phyloP scores from a whole-genome alignment of 2,888 invertebrate species.

The Drosophila buzzatii region DNA sequence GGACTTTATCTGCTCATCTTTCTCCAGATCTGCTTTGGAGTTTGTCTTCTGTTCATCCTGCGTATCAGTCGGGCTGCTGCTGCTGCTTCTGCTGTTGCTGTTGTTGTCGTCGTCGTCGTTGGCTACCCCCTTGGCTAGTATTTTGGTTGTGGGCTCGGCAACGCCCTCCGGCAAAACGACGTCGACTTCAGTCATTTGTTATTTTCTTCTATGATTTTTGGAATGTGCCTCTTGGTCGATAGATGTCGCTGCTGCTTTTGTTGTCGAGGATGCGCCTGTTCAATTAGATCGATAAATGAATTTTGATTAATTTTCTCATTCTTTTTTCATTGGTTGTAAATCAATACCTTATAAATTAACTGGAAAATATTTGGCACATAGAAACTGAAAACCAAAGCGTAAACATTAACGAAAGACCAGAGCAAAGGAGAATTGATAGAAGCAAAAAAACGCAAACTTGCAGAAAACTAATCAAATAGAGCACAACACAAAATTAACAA shows the following conservation, averaged over 20 bases:
- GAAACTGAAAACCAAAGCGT: conserved; percentile 63
- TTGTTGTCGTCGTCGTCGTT: conserved; percentile 23
- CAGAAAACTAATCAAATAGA: conserved; percentile 50
- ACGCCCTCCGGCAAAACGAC: conserved; percentile 82
- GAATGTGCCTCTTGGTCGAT: conserved; percentile 54
- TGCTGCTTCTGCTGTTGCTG: conserved; percentile 20
- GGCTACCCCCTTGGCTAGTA: conserved; percentile 62
- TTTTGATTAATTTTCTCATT: conserved; percentile 16
- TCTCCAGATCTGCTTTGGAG: conserved; percentile 28
- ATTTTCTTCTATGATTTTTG: conserved; percentile 49
- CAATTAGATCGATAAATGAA: conserved; percentile 35
- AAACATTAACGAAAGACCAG: conserved; percentile 64
- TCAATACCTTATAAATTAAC: conserved; percentile 36
- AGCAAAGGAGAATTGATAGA: conserved; percentile 49
- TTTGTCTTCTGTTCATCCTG: conserved; percentile 38
- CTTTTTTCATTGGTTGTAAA: conserved; percentile 13
- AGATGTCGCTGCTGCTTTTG: conserved; percentile 51
- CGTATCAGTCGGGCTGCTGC: conserved; percentile 22
- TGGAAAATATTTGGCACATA: conserved; percentile 71
- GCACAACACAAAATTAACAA: conserved; percentile 40
- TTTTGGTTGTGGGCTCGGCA: conserved; percentile 71
- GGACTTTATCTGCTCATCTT: conserved; percentile 14
- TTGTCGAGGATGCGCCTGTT: conserved; percentile 33
- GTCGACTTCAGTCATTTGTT: conserved; percentile 83
- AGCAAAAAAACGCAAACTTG: conserved; percentile 43